Base-by-base conservation (phyloP, 2,888 invertebrate species). In the Sinotaia quadrata region DNA sequence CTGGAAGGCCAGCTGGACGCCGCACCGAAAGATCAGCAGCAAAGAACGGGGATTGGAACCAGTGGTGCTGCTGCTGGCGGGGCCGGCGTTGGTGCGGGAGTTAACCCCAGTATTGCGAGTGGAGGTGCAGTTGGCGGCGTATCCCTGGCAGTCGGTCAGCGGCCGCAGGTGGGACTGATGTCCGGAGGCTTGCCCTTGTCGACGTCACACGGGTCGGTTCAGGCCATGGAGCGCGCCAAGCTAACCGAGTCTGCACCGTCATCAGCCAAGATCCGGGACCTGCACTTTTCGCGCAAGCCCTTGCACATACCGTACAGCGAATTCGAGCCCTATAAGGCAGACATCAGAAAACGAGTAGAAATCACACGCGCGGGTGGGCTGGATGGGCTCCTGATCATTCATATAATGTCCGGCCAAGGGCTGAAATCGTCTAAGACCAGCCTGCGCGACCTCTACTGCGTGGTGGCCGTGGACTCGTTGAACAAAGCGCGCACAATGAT, bases 401-500 rank as follows among this genome's bases (percentile, higher is more conserved):
- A 89, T 76, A 85, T 90, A 47, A 80, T 89, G 67, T 90, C 89
- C 69, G 90, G 90, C 24, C 87, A 89, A 68, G 89, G 89, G 12
- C 84, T 90, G 34, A 87, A 87, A 69, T 87, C 88, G 54, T 84
- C 87, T 34, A 83, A 84, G 62, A 87, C 87, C 66, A 83, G 85
- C 54, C 77, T 88, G 18, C 78, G 89, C 24, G 98, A 99, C 89
- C 90, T 99, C 71, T 99, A 99, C 89, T 98, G 98, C 88, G 98
- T 99, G 41, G 91, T 99, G 72, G 98, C 99, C 89, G 96, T 98
- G 85, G 98, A 98, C 89, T 92, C 96, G 70, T 94, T 97, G 58
- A 97, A 98, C 89, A 97, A 97, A 90, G 98, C 97, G 37, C 91
- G 98, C 68, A 98, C 97, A 33, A 97, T 97, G 84, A 97, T 98